A percentile compares a stretch with the other conserved stretches of the same genome.
phyloP scores from a whole-genome alignment of 2,797 vertebrate species.

The Xenentodon cancila region DNA sequence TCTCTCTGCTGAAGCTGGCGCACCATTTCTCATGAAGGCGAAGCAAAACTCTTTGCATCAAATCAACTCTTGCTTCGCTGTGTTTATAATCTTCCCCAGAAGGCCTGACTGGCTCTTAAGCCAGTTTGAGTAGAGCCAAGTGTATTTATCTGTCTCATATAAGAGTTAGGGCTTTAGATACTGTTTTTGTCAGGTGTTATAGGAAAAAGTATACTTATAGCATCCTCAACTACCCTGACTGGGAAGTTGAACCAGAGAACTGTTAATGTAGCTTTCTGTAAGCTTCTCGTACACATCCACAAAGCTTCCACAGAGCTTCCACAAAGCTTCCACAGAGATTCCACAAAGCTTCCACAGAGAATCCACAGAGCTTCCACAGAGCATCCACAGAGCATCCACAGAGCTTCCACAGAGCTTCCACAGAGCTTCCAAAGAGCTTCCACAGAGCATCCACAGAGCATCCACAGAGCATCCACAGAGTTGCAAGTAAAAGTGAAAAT shows the following conservation, averaged over 20 bases:
- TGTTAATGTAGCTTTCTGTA: not conserved
- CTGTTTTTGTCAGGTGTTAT: no score
- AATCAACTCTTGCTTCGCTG: no score
- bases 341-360: not conserved
- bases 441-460: not conserved
- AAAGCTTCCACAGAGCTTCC: not conserved
- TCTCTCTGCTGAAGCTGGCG: no score
- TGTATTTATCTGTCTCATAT: not conserved
- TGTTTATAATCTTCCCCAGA: no score
- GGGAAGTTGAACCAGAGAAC: not conserved
- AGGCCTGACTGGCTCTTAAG: conserved; percentile 12
- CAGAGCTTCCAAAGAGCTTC: not conserved
- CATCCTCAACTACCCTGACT: not conserved
- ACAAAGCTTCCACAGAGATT: not conserved
- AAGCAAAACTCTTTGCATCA: no score
- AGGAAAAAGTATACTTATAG: no score
- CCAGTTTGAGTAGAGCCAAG: conserved; percentile 6
- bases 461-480: not conserved
- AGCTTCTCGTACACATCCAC: not conserved
- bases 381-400: not conserved
- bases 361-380: not conserved
- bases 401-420: not conserved
- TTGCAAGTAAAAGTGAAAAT: conserved; percentile 13
- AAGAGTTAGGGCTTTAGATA: no score
- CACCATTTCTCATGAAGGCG: no score